phyloP scores from a whole-genome alignment of 2,888 invertebrate genomes.

The Meloe dianella region DNA sequence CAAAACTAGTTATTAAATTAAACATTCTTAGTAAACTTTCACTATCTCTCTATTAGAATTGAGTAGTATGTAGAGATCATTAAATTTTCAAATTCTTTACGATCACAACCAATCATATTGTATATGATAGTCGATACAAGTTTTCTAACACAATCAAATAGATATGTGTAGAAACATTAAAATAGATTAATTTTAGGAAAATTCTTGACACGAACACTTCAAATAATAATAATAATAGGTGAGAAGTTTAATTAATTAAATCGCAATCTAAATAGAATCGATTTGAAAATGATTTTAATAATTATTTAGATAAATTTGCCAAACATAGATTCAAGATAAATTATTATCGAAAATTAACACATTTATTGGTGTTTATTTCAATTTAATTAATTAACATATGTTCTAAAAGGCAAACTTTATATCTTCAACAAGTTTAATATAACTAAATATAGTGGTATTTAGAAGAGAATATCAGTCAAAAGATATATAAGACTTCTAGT shows the following conservation, averaged over 20 bases:
- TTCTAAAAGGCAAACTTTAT: neutral
- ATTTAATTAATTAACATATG: too few species aligned
- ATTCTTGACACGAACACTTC: neutral
- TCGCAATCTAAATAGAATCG: neutral
- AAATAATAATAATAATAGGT: too few species aligned
- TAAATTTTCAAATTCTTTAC: too few species aligned
- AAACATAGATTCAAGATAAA: conserved; percentile 1
- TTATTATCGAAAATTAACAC: neutral
- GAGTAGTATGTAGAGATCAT: neutral
- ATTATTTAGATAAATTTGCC: too few species aligned
- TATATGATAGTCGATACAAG: too few species aligned
- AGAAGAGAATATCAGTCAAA: conserved; percentile 34
- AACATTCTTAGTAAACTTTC: neutral
- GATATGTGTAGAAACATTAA: neutral
- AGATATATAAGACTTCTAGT: conserved; percentile 29
- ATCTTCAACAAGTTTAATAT: neutral
- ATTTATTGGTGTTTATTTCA: neutral
- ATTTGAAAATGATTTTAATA: neutral
- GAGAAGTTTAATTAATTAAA: too few species aligned
- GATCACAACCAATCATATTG: neutral
- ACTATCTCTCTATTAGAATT: neutral
- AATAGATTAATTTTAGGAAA: neutral
- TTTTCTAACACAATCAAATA: neutral
- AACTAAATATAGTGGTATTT: conserved; percentile 21
- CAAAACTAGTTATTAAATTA: neutral